These are phyloP conservation scores for Pangasius sanitwongsei DNA, from an alignment of 2,797 vertebrate species.

Conservation along the genomic window DNA sequence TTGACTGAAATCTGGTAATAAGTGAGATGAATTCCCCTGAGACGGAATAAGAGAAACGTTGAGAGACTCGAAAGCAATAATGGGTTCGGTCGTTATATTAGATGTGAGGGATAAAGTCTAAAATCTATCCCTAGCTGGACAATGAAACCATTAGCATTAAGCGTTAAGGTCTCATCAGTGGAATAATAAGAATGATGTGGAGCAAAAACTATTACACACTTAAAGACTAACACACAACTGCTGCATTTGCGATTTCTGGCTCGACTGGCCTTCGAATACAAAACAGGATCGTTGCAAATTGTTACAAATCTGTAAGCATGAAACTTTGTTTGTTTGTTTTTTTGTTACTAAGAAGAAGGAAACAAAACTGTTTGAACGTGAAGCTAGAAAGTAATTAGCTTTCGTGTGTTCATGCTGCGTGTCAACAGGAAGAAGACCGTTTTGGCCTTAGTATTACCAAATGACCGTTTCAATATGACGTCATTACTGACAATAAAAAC, in stretches of 20 bases:
- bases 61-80: background rate
- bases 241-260: background rate
- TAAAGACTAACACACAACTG: background rate
- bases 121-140: background rate
- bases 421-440: background rate
- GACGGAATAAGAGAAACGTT: background rate
- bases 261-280: background rate
- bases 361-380: background rate
- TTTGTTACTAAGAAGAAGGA: background rate
- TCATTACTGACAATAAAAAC: too few relatives aligned
- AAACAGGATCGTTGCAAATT: too few relatives aligned
- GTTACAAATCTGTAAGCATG: background rate
- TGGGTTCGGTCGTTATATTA: background rate
- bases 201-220: background rate
- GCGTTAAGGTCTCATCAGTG: background rate
- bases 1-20: background rate
- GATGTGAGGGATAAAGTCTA: background rate
- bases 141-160: background rate
- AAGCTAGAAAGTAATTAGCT: background rate
- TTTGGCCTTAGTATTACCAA: background rate
- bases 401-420: background rate
- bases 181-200: background rate
- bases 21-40: conserved; percentile 3
- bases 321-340: background rate
- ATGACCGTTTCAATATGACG: background rate